Evolutionary conservation across 1,140 invertebrate genomes (phyloP), one percentile per base, ranked within the genome.

Genomic region (Sinonovacula constricta): DNA sequence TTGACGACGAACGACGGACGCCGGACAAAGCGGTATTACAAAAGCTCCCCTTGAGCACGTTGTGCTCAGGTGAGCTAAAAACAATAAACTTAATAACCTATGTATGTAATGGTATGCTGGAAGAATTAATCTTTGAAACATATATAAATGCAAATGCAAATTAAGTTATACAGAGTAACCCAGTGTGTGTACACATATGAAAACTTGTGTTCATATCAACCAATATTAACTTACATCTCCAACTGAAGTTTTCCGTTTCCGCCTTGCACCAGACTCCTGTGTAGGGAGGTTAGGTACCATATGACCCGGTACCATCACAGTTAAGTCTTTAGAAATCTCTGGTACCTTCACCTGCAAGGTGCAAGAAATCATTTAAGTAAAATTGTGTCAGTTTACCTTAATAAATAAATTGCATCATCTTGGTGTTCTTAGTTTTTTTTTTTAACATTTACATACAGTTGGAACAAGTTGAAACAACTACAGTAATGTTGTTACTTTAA

Each of bases 261-360:
- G 81, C 39, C 80, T 76, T 57, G 54, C 63, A 18, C 69, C 72
- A 2, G 79, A 30, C n/a, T 79, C 71, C 36, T 75, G 72, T 68
- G 82, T 71, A 14, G 86, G 86, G 49, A 69, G 69, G 34, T 34
- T 59, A 1, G 88, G 86, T 2, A 78, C 82, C 81, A 87, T 85
- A 14, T 86, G 75, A 57, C 84, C 85, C 5, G 89, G 89, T 30
- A 84, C 84, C 62, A 90, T 74, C 10, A 88, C 78, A 22, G 87
- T 90, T 18, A 83, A 67, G 59, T 89, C 87, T 66, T 83, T 84
- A 12, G 87, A 85, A 15, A 88, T 79, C 39, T 81, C 80, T 51
- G 88, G 87, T 2, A 83, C 88, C 54, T 86, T 86, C 3, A 90
- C 80, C 86, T 90, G 72, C n/a, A n/a, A n/a, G n/a, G n/a, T n/a